phyloP scores from a whole-genome alignment of 2,888 invertebrate species.

The Biston stratarius region DNA sequence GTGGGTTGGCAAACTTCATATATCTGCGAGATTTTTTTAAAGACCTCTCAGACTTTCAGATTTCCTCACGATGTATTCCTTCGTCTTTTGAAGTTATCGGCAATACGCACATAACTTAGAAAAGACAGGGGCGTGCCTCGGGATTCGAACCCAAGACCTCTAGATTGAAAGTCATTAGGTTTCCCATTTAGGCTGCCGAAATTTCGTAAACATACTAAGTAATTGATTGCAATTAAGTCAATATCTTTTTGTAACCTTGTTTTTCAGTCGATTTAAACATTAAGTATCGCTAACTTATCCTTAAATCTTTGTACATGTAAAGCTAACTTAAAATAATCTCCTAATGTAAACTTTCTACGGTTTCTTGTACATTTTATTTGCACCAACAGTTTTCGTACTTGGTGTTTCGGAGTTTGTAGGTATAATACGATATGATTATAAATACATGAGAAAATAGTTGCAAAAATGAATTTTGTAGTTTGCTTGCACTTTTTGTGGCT shows the following conservation, averaged over 20 bases:
- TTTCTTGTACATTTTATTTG: background rate
- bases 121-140: too few relatives aligned
- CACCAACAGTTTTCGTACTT: background rate
- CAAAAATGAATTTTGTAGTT: background rate
- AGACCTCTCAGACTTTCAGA: too few relatives aligned
- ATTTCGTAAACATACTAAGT: conserved; percentile 19
- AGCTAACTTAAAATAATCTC: conserved; percentile 10
- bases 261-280: conserved; percentile 44
- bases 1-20: too few relatives aligned
- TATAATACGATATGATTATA: conserved; percentile 9
- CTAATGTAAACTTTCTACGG: conserved; percentile 10
- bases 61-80: too few relatives aligned
- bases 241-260: conserved; percentile 20
- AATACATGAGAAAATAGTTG: conserved; percentile 9
- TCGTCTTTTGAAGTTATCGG: too few relatives aligned
- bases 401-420: background rate
- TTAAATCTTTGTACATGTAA: conserved; percentile 45
- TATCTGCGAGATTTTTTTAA: too few relatives aligned
- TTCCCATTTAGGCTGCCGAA: background rate
- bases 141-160: too few relatives aligned
- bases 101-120: too few relatives aligned
- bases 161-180: too few relatives aligned
- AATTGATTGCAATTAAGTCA: conserved; percentile 18
- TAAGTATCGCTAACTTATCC: conserved; percentile 35
- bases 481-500: background rate